A percentile compares a stretch with the other conserved stretches of the same genome.
These are phyloP conservation scores for Polyergus mexicanus DNA, from an alignment of 1,140 invertebrate species.

Conservation along the genomic window DNA sequence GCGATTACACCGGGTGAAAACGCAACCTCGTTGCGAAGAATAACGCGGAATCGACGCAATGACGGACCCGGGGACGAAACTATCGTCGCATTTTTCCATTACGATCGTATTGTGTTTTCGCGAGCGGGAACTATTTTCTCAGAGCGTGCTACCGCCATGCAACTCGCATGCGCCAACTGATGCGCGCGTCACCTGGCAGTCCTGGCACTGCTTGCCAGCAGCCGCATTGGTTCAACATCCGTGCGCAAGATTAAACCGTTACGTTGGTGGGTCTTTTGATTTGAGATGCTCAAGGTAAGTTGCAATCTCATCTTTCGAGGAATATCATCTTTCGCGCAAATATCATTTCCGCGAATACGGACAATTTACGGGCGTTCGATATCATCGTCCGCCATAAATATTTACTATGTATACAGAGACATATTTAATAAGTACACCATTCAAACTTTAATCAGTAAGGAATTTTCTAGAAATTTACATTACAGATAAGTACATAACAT, in stretches of 20 bases:
- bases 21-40: too few species aligned
- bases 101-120: constrained; percentile 55
- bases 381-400: not conserved
- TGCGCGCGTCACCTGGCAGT: constrained; percentile 39
- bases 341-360: not conserved
- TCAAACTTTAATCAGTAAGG: too few species aligned
- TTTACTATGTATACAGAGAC: not conserved
- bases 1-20: not conserved
- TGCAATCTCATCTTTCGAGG: too few species aligned
- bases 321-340: not conserved
- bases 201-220: not conserved
- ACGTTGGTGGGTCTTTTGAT: constrained; percentile 18
- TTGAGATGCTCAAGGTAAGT: not conserved
- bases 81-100: constrained; percentile 31
- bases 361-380: not conserved
- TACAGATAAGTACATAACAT: too few species aligned
- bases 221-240: not conserved
- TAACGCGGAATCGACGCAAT: not conserved
- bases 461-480: too few species aligned
- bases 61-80: not conserved
- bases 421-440: too few species aligned
- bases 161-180: constrained; percentile 27
- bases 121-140: constrained; percentile 67
- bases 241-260: constrained; percentile 24
- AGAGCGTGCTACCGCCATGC: not conserved